A percentile compares a stretch with the other conserved stretches of the same genome.
Evolutionary conservation across 2,888 invertebrate genomes (phyloP).

Genomic region (Podotricha telesiphe): DNA sequence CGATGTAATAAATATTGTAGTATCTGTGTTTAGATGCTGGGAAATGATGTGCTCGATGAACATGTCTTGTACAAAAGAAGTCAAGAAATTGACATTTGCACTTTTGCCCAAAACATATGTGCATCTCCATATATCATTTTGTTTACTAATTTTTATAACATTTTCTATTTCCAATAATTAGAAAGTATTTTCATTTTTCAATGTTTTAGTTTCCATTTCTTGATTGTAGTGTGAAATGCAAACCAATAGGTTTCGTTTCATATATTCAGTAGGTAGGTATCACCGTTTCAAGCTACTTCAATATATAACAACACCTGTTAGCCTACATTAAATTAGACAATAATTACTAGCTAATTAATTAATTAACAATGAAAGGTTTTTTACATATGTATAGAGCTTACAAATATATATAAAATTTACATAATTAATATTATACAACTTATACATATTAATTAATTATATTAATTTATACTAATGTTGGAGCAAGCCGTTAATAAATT

Average conservation of each 20-base stretch:
- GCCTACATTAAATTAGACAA: constrained; percentile 1
- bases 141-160: no score
- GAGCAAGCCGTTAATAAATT: no score
- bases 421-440: no score
- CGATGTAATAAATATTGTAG: no score
- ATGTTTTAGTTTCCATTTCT: not conserved
- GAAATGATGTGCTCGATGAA: constrained; percentile 11
- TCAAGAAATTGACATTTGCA: not conserved
- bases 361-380: not conserved
- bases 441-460: no score
- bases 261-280: not conserved
- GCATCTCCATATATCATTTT: constrained; percentile 7
- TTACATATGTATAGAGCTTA: not conserved
- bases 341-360: no score
- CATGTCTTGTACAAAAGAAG: not conserved
- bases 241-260: not conserved
- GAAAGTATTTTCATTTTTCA: no score
- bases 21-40: not conserved
- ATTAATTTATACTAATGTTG: no score
- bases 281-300: not conserved
- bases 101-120: constrained; percentile 14
- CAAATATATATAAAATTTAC: no score
- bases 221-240: not conserved
- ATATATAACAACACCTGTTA: not conserved
- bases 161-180: no score